A percentile compares a stretch with the other conserved stretches of the same genome.
phyloP scores from a whole-genome alignment of 2,888 invertebrate genomes.

The Drosophila birchii region DNA sequence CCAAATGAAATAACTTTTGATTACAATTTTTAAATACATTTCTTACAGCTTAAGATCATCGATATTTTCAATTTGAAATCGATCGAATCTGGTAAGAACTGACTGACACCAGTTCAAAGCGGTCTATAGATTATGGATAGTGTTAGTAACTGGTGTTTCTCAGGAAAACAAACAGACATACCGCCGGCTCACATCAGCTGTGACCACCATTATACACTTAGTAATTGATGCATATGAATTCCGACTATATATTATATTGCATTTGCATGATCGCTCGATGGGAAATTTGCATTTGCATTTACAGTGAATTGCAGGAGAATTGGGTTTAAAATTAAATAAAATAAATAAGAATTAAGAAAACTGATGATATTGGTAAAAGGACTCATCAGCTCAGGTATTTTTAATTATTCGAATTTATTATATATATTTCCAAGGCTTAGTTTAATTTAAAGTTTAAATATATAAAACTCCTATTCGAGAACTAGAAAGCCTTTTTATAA shows the following conservation, averaged over 20 bases:
- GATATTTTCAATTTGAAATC: not conserved
- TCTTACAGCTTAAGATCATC: not conserved
- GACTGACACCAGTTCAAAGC: constrained; percentile 64
- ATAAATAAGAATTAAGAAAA: no score
- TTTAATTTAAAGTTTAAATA: no score
- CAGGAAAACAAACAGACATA: constrained; percentile 55
- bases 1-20: no score
- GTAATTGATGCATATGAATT: constrained; percentile 35
- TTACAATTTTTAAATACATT: no score
- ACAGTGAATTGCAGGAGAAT: constrained; percentile 11
- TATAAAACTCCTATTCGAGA: no score
- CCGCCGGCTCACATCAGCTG: constrained; percentile 42
- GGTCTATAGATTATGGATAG: constrained; percentile 45
- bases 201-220: constrained; percentile 42
- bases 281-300: constrained; percentile 13
- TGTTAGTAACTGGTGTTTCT: constrained; percentile 46
- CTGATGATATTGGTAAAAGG: no score
- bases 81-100: constrained; percentile 45
- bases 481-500: no score
- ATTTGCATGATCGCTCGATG: constrained; percentile 20
- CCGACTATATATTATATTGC: constrained; percentile 10
- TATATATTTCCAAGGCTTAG: no score
- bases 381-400: no score
- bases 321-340: not conserved
- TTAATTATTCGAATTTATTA: no score